These are phyloP conservation scores for Thaumetopoea pityocampa DNA, from an alignment of 1,140 invertebrate genomes.

Conservation along the genomic window DNA sequence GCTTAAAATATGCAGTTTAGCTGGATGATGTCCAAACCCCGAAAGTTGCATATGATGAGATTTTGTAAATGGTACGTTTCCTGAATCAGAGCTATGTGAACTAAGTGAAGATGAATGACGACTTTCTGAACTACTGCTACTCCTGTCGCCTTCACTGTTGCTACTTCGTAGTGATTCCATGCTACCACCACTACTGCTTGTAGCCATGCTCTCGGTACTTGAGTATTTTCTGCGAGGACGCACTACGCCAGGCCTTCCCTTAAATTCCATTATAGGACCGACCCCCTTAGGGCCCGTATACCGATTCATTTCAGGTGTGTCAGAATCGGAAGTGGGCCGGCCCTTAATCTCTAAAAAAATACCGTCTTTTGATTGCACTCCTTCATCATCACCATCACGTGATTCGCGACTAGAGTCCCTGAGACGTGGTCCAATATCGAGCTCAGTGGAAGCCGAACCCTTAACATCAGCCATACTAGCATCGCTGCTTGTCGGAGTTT, in stretches of 20 bases:
- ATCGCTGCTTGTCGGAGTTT: constrained; percentile 80
- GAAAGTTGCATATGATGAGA: constrained; percentile 78
- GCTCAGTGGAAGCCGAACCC: constrained; percentile 61
- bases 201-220: constrained; percentile 90
- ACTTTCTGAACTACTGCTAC: constrained; percentile 87
- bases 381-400: constrained; percentile 78
- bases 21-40: constrained; percentile 81
- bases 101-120: constrained; percentile 86
- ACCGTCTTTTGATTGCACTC: constrained; percentile 78
- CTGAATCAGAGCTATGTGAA: constrained; percentile 89
- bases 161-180: constrained; percentile 89
- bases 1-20: constrained; percentile 88
- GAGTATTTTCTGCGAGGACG: constrained; percentile 82
- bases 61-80: constrained; percentile 77
- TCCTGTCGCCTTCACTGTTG: constrained; percentile 88
- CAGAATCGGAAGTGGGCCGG: constrained; percentile 78
- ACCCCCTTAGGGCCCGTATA: constrained; percentile 75
- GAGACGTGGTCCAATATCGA: constrained; percentile 65
- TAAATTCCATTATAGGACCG: constrained; percentile 81
- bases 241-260: constrained; percentile 78
- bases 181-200: constrained; percentile 88
- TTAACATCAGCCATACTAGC: constrained; percentile 76
- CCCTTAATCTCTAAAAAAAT: constrained; percentile 83
- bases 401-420: constrained; percentile 71
- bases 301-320: constrained; percentile 74